phyloP scores from a whole-genome alignment of 2,888 invertebrate genomes.

The Taphrorychus bicolor region DNA sequence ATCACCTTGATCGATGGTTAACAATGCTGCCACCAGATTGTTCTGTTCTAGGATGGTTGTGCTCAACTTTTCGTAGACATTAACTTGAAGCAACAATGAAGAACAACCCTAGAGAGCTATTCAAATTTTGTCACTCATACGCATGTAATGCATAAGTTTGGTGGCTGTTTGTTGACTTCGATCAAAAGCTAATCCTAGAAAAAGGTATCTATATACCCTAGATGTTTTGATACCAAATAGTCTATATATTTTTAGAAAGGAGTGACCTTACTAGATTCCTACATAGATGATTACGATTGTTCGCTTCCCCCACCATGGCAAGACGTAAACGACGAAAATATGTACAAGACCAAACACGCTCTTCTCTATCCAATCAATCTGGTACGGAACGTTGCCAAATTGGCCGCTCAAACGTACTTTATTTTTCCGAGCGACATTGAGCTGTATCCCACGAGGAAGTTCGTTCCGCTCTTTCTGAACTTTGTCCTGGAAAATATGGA shows the following conservation, averaged over 20 bases:
- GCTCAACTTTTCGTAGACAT: too few relatives aligned
- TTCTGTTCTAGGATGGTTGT: too few relatives aligned
- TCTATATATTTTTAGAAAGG: background rate
- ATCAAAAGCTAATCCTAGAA: too few relatives aligned
- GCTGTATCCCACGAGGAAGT: conserved; percentile 50
- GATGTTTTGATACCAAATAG: too few relatives aligned
- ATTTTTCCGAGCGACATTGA: conserved; percentile 54
- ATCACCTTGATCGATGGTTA: too few relatives aligned
- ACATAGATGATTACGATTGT: conserved; percentile 69
- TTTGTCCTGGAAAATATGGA: conserved; percentile 44
- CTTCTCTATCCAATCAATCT: conserved; percentile 53
- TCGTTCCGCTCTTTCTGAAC: conserved; percentile 48
- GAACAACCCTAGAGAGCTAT: too few relatives aligned
- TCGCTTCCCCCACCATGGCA: conserved; percentile 71
- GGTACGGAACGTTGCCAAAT: conserved; percentile 52
- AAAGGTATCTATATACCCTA: too few relatives aligned
- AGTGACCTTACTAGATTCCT: conserved; percentile 39
- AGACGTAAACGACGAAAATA: conserved; percentile 66
- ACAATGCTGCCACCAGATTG: too few relatives aligned
- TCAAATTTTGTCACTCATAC: too few relatives aligned
- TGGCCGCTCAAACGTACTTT: conserved; percentile 51
- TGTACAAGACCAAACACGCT: conserved; percentile 48
- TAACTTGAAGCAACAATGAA: too few relatives aligned
- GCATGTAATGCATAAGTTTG: too few relatives aligned
- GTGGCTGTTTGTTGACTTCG: too few relatives aligned